Evolutionary conservation across 2,113 vertebrate genomes (phyloP).

Genomic region (Anoplopoma fimbria): DNA sequence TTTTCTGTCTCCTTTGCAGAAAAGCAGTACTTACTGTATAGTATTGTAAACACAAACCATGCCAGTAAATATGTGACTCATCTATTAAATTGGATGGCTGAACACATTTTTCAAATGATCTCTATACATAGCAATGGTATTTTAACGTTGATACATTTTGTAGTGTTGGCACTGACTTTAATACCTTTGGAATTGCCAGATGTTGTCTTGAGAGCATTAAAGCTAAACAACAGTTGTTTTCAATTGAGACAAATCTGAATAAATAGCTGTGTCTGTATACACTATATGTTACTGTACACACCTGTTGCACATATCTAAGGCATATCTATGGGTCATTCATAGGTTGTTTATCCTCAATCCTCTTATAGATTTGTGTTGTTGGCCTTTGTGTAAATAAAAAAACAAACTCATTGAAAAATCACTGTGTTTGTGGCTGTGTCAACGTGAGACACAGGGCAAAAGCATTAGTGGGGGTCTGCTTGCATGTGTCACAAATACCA

Average conservation of each 20-base stretch:
- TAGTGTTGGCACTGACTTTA: background rate
- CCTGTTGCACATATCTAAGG: background rate
- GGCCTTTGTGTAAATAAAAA: background rate
- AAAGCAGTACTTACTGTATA: background rate
- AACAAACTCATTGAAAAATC: background rate
- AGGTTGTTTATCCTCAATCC: background rate
- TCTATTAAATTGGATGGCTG: background rate
- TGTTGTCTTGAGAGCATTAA: conserved; percentile 2
- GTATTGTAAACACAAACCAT: background rate
- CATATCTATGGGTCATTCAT: background rate
- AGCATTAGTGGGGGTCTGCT: background rate
- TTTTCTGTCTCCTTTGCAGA: background rate
- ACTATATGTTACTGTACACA: conserved; percentile 2
- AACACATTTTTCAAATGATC: background rate
- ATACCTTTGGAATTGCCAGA: background rate
- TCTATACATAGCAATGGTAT: background rate
- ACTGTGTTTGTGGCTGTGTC: background rate
- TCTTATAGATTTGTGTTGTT: background rate
- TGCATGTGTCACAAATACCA: conserved; percentile 9
- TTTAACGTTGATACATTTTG: background rate
- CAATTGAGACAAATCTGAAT: background rate
- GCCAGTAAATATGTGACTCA: background rate
- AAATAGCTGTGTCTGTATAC: background rate
- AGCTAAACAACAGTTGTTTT: conserved; percentile 7
- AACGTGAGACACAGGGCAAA: background rate